Evolutionary conservation across 2,113 vertebrate genomes (phyloP).

Genomic region (Nothoprocta perdicaria): DNA sequence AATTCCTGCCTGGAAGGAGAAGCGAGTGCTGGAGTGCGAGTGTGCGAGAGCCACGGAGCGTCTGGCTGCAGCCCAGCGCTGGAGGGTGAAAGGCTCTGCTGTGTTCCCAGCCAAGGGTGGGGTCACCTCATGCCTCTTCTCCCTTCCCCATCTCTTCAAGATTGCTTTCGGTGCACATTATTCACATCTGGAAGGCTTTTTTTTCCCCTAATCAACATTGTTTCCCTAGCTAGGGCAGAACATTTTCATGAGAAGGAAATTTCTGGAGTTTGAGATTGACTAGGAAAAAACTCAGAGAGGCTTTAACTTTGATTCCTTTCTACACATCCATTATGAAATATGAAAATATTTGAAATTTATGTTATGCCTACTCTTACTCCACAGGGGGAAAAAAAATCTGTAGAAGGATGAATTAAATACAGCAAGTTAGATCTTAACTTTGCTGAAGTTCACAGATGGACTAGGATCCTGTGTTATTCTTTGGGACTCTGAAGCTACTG

Average conservation of each 20-base stretch:
- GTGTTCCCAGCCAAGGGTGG: background rate
- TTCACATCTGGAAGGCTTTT: constrained; percentile 67
- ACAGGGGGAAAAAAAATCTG: constrained; percentile 13
- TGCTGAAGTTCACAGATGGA: background rate
- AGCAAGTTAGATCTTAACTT: background rate
- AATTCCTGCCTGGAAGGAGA: background rate
- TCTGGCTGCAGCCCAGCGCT: background rate
- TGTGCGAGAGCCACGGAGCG: background rate
- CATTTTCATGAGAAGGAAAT: constrained; percentile 59
- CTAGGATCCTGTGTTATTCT: background rate
- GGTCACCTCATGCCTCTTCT: constrained; percentile 31
- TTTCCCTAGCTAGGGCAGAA: constrained; percentile 51
- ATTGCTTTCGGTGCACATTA: constrained; percentile 12
- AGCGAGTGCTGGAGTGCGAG: background rate
- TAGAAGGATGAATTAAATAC: background rate
- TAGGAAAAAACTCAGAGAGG: constrained; percentile 46
- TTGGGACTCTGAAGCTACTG: background rate
- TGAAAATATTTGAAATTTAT: constrained; percentile 52
- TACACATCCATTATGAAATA: background rate
- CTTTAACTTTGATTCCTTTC: constrained; percentile 48
- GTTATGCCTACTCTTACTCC: background rate
- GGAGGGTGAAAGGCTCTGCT: background rate
- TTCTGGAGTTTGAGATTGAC: constrained; percentile 54
- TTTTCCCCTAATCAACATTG: constrained; percentile 28
- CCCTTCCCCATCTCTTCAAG: background rate